A percentile compares a stretch with the other conserved stretches of the same genome.
phyloP scores from a whole-genome alignment of 2,797 vertebrate genomes.

The Merluccius polli region DNA sequence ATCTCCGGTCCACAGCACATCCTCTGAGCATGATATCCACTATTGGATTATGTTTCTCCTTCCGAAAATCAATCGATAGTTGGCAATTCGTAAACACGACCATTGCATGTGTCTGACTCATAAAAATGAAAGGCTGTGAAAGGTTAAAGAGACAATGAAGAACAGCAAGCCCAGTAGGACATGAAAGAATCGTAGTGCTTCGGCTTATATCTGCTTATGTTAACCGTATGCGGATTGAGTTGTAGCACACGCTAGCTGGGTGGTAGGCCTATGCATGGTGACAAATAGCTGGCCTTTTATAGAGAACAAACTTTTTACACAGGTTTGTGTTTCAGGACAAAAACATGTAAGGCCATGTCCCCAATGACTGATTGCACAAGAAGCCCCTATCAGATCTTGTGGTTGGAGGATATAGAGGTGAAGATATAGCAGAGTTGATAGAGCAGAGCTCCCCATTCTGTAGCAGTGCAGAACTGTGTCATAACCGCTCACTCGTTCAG shows the following conservation, averaged over 20 bases:
- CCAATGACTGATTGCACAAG: not conserved
- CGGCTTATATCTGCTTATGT: not conserved
- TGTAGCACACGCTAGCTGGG: not conserved
- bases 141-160: not conserved
- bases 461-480: not conserved
- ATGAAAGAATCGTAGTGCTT: no score
- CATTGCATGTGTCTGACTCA: not conserved
- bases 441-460: not conserved
- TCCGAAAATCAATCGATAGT: constrained; percentile 44
- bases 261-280: not conserved
- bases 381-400: not conserved
- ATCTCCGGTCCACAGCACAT: constrained; percentile 19
- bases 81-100: constrained; percentile 29
- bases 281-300: no score
- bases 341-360: not conserved
- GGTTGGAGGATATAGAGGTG: not conserved
- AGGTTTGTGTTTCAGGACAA: not conserved
- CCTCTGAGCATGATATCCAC: constrained; percentile 29
- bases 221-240: not conserved
- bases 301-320: not conserved
- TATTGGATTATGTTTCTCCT: constrained; percentile 46
- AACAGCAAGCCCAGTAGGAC: not conserved
- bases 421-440: not conserved
- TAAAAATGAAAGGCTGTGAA: not conserved
- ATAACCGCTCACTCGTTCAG: not conserved